Evolutionary conservation across 2,888 invertebrate genomes (phyloP), one percentile per base, ranked within the genome.

Genomic region (Apodemia duryi): DNA sequence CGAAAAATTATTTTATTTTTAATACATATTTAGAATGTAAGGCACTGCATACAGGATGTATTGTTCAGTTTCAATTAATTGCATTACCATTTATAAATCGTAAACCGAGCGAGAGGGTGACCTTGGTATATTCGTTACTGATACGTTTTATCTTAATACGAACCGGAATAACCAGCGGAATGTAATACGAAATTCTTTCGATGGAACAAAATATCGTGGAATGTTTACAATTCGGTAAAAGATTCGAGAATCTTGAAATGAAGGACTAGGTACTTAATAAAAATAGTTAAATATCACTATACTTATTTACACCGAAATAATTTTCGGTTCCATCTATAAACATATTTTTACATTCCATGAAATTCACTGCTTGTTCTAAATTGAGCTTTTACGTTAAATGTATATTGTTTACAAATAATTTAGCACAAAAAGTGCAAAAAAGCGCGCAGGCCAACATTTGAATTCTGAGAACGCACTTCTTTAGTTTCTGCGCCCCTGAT

Each of bases 101-200:
- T 57, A 57, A 32, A 57, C 29, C 11, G 57, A 57, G 57, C 57
- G 57, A 57, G 57, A 57, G 57, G 57, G 13, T 29, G 57, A 57
- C 57, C 57, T 57, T 57, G 57, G 57, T 57, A 57, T 32, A 57
- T 57, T 57, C 57, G 57, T 29, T 57, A 57, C 32, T 57, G 57
- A 57, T 57, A 57, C 57, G 57, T 57, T 21, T 57, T 57, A 57
- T 57, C 57, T 32, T 57, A 57, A 57, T 32, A 57, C 32, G 32
- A 57, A 57, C 57, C 57, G 57, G 57, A 57, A 57, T 57, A 57
- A 57, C 32, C 29, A 57, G 57, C 57, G 57, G 57, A 57, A 57
- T 57, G 57, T 57, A 32, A 57, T 57, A 57, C 57, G 57, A 57
- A 57, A 32, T 57, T 32, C 32, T 57, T 29, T 29, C 10, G 29